Conservation (phyloP, 1,140 invertebrate genomes). For the Sarcophaga peregrina region DNA sequence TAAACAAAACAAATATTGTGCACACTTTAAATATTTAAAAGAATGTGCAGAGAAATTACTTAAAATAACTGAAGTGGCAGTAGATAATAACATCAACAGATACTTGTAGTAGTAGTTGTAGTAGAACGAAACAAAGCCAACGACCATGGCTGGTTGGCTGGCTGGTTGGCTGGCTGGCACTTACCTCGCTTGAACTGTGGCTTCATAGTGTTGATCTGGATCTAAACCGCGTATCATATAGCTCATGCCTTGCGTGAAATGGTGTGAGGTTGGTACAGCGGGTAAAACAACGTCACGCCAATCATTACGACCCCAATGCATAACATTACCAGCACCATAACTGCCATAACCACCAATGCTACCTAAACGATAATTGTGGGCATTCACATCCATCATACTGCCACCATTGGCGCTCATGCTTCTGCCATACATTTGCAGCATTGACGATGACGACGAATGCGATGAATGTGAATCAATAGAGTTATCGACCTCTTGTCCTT, state of each 20-base stretch:
- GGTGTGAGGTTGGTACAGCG: conserved; percentile 66
- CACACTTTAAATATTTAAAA: too few species aligned
- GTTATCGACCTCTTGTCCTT: conserved; percentile 67
- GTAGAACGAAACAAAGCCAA: too few species aligned
- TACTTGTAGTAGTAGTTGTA: too few species aligned
- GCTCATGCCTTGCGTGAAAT: conserved; percentile 71
- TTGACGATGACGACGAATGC: conserved; percentile 53
- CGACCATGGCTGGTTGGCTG: neutral
- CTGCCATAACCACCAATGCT: conserved; percentile 52
- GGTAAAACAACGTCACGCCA: conserved; percentile 74
- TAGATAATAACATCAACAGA: too few species aligned
- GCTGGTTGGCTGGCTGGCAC: conserved; percentile 31
- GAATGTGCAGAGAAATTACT: too few species aligned
- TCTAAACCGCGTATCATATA: conserved; percentile 72
- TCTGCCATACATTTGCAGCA: conserved; percentile 57
- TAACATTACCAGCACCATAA: conserved; percentile 61
- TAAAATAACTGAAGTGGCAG: too few species aligned
- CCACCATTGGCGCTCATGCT: conserved; percentile 30
- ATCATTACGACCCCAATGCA: conserved; percentile 68
- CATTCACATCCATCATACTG: conserved; percentile 42
- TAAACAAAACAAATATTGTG: too few species aligned
- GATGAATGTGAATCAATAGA: conserved; percentile 67
- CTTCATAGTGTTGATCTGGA: conserved; percentile 72
- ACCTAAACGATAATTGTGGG: conserved; percentile 59
- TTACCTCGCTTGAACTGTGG: conserved; percentile 72